These are phyloP conservation scores for Arnoldichthys spilopterus DNA, from an alignment of 2,797 vertebrate genomes.

Conservation along the genomic window DNA sequence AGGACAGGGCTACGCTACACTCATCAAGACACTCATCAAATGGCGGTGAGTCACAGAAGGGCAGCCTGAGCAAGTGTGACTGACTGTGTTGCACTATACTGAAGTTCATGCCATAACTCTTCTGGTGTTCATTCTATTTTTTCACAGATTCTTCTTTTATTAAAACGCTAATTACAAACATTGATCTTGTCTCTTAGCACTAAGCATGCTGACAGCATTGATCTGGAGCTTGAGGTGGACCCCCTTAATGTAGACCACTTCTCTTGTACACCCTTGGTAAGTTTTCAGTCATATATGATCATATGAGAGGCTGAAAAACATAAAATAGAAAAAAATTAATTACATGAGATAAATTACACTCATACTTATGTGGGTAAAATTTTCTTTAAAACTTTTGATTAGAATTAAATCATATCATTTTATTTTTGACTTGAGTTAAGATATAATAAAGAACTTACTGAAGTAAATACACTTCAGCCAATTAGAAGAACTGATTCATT, in stretches of 20 bases:
- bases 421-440: too few species aligned
- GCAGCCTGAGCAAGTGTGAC: background rate
- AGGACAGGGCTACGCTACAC: constrained; percentile 96
- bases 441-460: too few species aligned
- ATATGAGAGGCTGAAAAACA: background rate
- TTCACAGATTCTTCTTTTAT: too few species aligned
- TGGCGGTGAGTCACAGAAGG: constrained; percentile 87
- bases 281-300: background rate
- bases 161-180: background rate
- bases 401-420: too few species aligned
- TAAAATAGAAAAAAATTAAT: too few species aligned
- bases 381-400: too few species aligned
- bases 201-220: constrained; percentile 97
- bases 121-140: constrained; percentile 21
- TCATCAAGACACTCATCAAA: constrained; percentile 99
- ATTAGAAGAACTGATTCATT: too few species aligned
- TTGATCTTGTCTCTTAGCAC: constrained; percentile 75
- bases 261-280: constrained; percentile 98
- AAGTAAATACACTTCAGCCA: too few species aligned
- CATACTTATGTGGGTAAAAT: too few species aligned
- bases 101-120: background rate
- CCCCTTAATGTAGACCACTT: constrained; percentile 99
- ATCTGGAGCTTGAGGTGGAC: constrained; percentile 97
- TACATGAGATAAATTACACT: too few species aligned
- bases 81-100: background rate